Evolutionary conservation across 2,113 vertebrate genomes (phyloP), one percentile per base, ranked within the genome.

Genomic region (Pachycephala philippinensis): DNA sequence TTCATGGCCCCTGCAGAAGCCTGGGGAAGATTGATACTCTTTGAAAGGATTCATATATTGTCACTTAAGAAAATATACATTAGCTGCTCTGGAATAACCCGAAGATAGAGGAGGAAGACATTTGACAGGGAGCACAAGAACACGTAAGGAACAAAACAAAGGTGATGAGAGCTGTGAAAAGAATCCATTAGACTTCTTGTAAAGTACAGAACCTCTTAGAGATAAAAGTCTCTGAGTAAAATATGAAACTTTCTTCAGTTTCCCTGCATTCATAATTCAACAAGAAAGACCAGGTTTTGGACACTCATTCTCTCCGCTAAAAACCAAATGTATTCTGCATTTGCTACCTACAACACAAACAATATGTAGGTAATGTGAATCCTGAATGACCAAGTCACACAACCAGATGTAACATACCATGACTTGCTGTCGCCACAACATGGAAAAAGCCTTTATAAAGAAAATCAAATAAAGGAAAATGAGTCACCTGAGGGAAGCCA

Each of bases 301-400:
- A 35, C 30, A 47, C 13, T 14, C 6, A 24, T 66, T 50, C 19
- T 30, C 6, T 10, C 6, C 15, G 4, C n/a, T 53, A 27, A 9
- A 74, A 78, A 27, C 7, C 10, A 53, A 79, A n/a, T 4, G 6
- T 35, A 53, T 40, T 57, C 72, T 77, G 9, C 7, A 27, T 84
- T 65, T 83, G 4, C 22, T 84, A 64, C 24, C 24, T 70, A 40
- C 11, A 40, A 35, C 8, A 40, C 5, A 74, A 49, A 64, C 2
- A 75, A 37, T 12, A 60, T 0, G 0, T 5, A 57, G 12, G 9
- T 24, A 57, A 75, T 0, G 0, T 50, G 71, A 80, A 84, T 56
- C 23, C 13, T 74, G 53, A 21, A 59, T 74, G 61, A 86, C 31
- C 5, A 8, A 79, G 50, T 53, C 37, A 37, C 8, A 45, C 12